phyloP scores from a whole-genome alignment of 2,113 vertebrate species.

The Andinoacara biseriatus region DNA sequence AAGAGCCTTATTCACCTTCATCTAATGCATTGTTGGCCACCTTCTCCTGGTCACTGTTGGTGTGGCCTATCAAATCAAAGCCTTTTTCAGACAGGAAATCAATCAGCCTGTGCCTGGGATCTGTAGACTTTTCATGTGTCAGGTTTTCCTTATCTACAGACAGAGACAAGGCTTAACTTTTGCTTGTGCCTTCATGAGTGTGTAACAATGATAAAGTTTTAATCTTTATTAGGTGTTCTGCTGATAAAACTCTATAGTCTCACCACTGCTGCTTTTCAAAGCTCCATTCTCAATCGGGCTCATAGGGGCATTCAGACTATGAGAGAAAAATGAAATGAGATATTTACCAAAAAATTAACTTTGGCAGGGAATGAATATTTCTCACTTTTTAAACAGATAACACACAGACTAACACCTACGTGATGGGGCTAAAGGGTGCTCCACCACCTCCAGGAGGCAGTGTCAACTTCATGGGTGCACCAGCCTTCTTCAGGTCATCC shows the following conservation, averaged over 20 bases:
- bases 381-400: background rate
- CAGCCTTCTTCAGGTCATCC: slow-evolving; percentile 79
- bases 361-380: background rate
- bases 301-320: slow-evolving; percentile 58
- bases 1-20: slow-evolving; percentile 73
- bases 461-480: slow-evolving; percentile 40
- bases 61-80: slow-evolving; percentile 76
- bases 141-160: slow-evolving; percentile 74
- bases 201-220: slow-evolving; percentile 29
- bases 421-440: slow-evolving; percentile 46
- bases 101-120: slow-evolving; percentile 69
- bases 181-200: slow-evolving; percentile 10
- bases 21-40: slow-evolving; percentile 73
- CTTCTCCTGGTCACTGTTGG: slow-evolving; percentile 72
- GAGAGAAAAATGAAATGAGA: slow-evolving; percentile 27
- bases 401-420: slow-evolving; percentile 46
- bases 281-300: slow-evolving; percentile 77
- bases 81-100: slow-evolving; percentile 79
- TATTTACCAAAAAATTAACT: slow-evolving; percentile 23
- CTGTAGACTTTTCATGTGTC: slow-evolving; percentile 66
- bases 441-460: slow-evolving; percentile 34
- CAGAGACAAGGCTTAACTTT: slow-evolving; percentile 29
- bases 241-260: slow-evolving; percentile 31
- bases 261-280: slow-evolving; percentile 72
- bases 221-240: slow-evolving; percentile 13